phyloP scores from a whole-genome alignment of 2,797 vertebrate genomes.

The Hydrolagus colliei region DNA sequence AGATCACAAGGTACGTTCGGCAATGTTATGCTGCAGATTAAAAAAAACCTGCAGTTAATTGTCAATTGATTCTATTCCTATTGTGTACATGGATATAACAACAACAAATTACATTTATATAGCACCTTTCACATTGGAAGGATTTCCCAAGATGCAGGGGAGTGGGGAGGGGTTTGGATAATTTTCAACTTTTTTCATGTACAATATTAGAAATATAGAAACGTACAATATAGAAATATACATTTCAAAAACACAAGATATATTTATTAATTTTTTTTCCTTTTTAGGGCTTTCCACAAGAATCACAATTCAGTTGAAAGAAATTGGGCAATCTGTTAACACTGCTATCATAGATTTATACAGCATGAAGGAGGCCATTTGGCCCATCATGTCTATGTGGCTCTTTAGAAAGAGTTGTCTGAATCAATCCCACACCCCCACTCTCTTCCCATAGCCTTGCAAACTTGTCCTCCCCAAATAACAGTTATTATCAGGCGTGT shows the following conservation, averaged over 20 bases:
- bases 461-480: background rate
- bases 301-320: too few relatives aligned
- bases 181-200: too few relatives aligned
- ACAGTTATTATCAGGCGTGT: too few relatives aligned
- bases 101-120: too few relatives aligned
- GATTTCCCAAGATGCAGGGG: too few relatives aligned
- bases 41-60: slow-evolving; percentile 13
- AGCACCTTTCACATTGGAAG: too few relatives aligned
- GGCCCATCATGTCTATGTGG: background rate
- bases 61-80: background rate
- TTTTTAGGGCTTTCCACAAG: background rate
- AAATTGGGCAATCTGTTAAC: too few relatives aligned
- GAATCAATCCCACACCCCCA: background rate
- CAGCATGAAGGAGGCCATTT: background rate
- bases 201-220: too few relatives aligned
- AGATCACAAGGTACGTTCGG: background rate
- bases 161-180: too few relatives aligned
- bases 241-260: background rate
- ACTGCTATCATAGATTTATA: too few relatives aligned
- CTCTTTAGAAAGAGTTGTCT: background rate
- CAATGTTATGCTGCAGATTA: background rate
- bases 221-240: background rate
- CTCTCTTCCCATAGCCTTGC: background rate
- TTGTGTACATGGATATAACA: background rate
- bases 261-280: background rate